These are phyloP conservation scores for Paelopatides confundens DNA, from an alignment of 53 echinoderm and acorn worm species.

Conservation along the genomic window DNA sequence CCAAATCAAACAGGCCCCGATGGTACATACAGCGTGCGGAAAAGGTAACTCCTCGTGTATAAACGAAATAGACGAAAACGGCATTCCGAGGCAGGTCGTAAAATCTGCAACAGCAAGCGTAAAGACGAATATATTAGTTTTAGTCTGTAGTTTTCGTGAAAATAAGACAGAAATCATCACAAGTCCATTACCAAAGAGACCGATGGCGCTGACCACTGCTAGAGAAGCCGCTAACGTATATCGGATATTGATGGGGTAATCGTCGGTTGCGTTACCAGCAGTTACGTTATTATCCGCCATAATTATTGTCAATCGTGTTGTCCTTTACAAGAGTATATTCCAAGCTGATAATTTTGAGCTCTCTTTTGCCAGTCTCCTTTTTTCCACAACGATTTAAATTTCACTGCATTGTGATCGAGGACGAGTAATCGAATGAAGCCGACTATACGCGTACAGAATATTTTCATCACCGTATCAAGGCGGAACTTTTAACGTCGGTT, in stretches of 20 bases:
- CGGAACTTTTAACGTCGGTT: too few species aligned
- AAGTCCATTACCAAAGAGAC: conserved; percentile 33
- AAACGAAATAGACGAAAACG: neutral
- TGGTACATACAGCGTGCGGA: neutral
- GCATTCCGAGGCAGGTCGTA: conserved; percentile 30
- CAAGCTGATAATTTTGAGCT: too few species aligned
- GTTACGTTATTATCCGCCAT: neutral
- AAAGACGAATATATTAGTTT: conserved; percentile 41
- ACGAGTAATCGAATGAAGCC: too few species aligned
- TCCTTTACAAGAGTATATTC: neutral
- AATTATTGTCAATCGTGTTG: neutral
- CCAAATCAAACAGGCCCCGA: conserved; percentile 35
- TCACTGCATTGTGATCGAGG: too few species aligned
- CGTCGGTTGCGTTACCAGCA: neutral
- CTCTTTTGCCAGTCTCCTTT: neutral
- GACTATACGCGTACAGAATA: too few species aligned
- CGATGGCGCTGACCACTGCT: neutral
- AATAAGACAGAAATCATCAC: conserved; percentile 21
- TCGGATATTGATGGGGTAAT: conserved; percentile 15
- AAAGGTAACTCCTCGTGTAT: conserved; percentile 13
- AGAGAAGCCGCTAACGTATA: neutral
- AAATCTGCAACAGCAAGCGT: conserved; percentile 38
- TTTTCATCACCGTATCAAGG: too few species aligned
- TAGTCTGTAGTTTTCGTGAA: conserved; percentile 37
- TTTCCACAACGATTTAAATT: neutral